Evolutionary conservation across 2,113 vertebrate genomes (phyloP), one percentile per base, ranked within the genome.

Genomic region (Phylloscopus trochiloides): DNA sequence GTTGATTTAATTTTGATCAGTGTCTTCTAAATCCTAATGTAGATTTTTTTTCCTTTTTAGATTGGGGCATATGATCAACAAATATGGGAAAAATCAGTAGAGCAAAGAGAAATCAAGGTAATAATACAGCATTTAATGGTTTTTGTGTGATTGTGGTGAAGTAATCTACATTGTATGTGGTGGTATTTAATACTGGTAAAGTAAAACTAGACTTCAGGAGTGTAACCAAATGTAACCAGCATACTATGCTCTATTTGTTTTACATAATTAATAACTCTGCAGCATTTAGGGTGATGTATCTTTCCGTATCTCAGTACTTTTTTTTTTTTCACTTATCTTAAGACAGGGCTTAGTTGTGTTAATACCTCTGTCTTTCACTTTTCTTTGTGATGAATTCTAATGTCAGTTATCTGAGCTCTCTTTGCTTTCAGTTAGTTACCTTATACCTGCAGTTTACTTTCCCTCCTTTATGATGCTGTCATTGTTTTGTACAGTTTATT

Each of bases 21-120:
- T 89, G 52, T 87, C 9, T 92, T 85, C 86, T n/a, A 55, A 88
- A 92, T 72, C 6, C 79, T 96, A 73, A 94, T 71, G 21, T 36
- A 36, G 42, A 26, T 59, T 6, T 68, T 52, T 66, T 51, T 68
- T 77, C 57, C 88, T 96, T 94, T 94, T 74, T 96, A 99, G 99
- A 99, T 99, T 92, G 99, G 99, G 73, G 99, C 99, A n/a, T 99
- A 99, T 86, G 99, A 99, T 97, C 99, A 99, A 95, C 99, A 99
- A 98, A 99, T 99, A 98, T 99, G 99, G 99, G 99, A 99, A 98
- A 99, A 99, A 97, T 99, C 99, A 65, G 99, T 99, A 97, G 99
- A 99, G 94, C 99, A 99, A 97, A 98, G 99, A 98, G 99, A 99
- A 98, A 99, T 99, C 94, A 99, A 99, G 99, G 99, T 99, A 97